These are phyloP conservation scores for Tautogolabrus adspersus DNA, from an alignment of 2,113 vertebrate species.

Conservation along the genomic window DNA sequence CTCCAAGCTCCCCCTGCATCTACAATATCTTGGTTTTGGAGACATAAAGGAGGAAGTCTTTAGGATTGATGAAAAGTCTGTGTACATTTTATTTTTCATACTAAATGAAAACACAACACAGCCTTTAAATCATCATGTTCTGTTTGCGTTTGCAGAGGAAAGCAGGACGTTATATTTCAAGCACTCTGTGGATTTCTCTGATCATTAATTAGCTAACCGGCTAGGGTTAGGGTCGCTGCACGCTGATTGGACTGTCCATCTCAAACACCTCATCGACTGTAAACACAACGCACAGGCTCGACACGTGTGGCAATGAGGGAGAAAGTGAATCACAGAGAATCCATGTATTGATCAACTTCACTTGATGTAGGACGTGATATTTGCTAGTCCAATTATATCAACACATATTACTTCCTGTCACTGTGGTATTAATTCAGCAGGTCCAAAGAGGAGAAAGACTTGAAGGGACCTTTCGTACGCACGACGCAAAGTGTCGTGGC, in stretches of 20 bases:
- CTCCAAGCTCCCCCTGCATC: constrained; percentile 1
- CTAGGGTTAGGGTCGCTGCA: no score
- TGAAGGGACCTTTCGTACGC: not conserved
- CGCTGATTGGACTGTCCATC: no score
- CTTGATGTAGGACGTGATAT: constrained; percentile 1
- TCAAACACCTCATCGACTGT: not conserved
- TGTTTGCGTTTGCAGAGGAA: not conserved
- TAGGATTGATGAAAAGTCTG: constrained; percentile 13
- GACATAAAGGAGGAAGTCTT: not conserved
- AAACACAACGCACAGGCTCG: not conserved
- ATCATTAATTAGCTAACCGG: constrained; percentile 1
- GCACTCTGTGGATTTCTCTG: not conserved
- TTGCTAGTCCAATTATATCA: constrained; percentile 4
- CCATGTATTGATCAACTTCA: constrained; percentile 19
- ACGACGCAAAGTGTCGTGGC: no score
- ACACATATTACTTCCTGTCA: constrained; percentile 1
- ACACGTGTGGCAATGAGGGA: not conserved
- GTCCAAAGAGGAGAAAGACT: not conserved
- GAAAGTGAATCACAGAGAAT: constrained; percentile 11
- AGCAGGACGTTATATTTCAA: not conserved
- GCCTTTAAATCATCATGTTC: not conserved
- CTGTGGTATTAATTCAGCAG: not conserved
- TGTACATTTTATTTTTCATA: not conserved
- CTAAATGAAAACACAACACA: not conserved
- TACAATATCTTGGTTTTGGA: not conserved